A percentile compares a stretch with the other conserved stretches of the same genome.
phyloP scores from a whole-genome alignment of 2,113 vertebrate species.

The Cyprinus carpio region DNA sequence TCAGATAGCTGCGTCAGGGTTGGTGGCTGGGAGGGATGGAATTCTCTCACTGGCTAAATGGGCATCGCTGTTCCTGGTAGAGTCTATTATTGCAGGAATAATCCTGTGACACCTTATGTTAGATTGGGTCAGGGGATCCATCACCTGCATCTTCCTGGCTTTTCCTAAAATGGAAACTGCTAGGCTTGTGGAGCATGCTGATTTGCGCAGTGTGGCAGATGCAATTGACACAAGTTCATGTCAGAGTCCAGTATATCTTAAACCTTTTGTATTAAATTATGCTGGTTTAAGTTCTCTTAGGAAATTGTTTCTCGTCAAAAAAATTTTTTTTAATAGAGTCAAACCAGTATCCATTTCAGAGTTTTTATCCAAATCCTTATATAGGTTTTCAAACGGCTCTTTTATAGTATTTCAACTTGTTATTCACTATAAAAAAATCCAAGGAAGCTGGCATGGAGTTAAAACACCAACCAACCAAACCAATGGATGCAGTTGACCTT shows the following conservation, averaged over 20 bases:
- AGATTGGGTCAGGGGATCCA: background rate
- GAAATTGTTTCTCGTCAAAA: no score
- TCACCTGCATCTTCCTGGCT: background rate
- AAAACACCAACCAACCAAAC: no score
- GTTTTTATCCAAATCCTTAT: no score
- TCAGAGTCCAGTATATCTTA: background rate
- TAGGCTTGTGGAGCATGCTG: background rate
- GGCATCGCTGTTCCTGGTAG: slow-evolving; percentile 34
- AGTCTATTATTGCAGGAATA: slow-evolving; percentile 25
- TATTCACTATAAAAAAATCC: no score
- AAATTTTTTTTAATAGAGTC: no score
- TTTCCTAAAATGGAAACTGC: slow-evolving; percentile 11
- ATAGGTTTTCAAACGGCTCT: no score
- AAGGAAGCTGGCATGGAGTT: no score
- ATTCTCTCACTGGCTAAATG: slow-evolving; percentile 44
- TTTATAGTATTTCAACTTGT: no score
- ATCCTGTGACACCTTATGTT: slow-evolving; percentile 14
- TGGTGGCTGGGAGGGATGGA: slow-evolving; percentile 14
- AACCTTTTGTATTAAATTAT: background rate
- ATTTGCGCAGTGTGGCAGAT: background rate
- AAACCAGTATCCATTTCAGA: no score
- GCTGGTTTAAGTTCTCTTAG: no score
- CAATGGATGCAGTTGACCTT: background rate
- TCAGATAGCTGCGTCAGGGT: slow-evolving; percentile 47
- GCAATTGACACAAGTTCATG: background rate